Evolutionary conservation across 2,888 invertebrate genomes (phyloP), one percentile per base, ranked within the genome.

Genomic region (Tenthredo scrophulariae): DNA sequence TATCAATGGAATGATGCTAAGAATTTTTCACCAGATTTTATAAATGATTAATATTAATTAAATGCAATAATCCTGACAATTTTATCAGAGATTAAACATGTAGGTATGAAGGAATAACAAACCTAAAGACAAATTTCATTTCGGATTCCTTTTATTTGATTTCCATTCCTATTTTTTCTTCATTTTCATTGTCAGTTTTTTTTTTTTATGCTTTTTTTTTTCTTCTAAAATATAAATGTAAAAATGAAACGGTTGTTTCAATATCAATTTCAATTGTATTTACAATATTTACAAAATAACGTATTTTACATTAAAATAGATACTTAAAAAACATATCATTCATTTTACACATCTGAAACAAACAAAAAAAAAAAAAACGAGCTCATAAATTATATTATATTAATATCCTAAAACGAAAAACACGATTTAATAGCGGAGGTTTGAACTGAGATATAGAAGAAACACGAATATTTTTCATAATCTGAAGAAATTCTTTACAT

Each of bases 241-340:
- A 85, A 85, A 84, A 85, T 85, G 85, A 84, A 84, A 84, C 85
- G 10, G 33, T 50, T 62, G 85, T 46, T 85, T 84, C 84, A 72
- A 85, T 84, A 84, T 84, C 33, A 74, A 84, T 84, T 84, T 84
- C n/a, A 85, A 72, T 72, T 85, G 43, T 84, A 85, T 85, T 72
- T 84, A 85, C 85, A 85, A 43, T 85, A 85, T 85, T 84, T 85
- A 85, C 85, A 85, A n/a, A 26, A 62, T 65, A 84, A 26, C n/a
- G 29, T 62, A 65, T 40, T 33, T 22, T 29, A 79, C 40, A 43
- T 15, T 80, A 46, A 13, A 37, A 33, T 67, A 67, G 79, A 40
- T 85, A 54, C 40, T 70, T 72, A 82, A 33, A 54, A 70, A 46
- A 50, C 72, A 75, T 75, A 33, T 80, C 40, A 77, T 77, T 50